Conservation (phyloP, 2,888 invertebrate species). For the Minunthozetes semirufus region DNA sequence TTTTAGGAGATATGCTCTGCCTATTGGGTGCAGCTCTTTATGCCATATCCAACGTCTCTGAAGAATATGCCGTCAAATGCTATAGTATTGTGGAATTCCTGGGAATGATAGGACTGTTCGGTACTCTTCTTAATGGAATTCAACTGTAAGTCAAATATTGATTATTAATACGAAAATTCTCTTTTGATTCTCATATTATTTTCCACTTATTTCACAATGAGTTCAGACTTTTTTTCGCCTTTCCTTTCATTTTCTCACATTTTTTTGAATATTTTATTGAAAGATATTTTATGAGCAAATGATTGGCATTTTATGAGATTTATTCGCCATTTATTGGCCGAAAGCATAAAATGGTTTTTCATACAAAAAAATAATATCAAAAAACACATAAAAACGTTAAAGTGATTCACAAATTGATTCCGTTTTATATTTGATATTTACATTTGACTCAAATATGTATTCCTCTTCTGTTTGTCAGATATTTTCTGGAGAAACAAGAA, state of each 20-base stretch:
- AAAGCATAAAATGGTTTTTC: background rate
- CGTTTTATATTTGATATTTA: background rate
- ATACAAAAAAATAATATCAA: background rate
- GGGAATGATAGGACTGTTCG: constrained; percentile 71
- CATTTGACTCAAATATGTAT: background rate
- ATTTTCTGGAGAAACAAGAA: constrained; percentile 62
- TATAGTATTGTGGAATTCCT: constrained; percentile 71
- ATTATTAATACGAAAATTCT: background rate
- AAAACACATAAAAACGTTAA: background rate
- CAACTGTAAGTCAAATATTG: constrained; percentile 62
- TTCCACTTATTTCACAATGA: too few relatives aligned
- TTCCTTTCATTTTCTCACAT: background rate
- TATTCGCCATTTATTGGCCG: background rate
- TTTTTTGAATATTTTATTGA: background rate
- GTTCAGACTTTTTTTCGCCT: background rate
- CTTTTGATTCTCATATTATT: background rate
- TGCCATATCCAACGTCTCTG: constrained; percentile 67
- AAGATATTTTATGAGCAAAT: background rate
- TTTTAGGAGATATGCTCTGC: constrained; percentile 75
- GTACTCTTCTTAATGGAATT: constrained; percentile 65
- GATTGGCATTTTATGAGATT: background rate
- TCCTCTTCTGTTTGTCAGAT: constrained; percentile 47
- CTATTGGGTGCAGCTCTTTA: constrained; percentile 69
- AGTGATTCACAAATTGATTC: background rate
- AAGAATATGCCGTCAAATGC: constrained; percentile 73